A percentile compares a stretch with the other conserved stretches of the same genome.
Evolutionary conservation across 1,140 invertebrate genomes (phyloP).

Genomic region (Plutomurus gul): DNA sequence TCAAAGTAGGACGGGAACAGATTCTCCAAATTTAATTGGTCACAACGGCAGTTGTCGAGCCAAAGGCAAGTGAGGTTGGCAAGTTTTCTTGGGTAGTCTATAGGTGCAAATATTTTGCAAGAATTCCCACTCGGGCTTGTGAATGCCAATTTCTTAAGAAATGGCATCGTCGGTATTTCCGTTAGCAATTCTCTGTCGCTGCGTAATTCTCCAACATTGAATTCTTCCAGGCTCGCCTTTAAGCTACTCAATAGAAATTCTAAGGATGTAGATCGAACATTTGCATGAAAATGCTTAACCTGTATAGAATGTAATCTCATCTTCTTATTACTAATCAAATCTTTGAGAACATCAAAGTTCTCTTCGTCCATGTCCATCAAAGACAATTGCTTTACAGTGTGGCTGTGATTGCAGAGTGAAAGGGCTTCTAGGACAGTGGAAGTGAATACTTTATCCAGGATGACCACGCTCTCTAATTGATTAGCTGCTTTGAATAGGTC

Average conservation of each 20-base stretch:
- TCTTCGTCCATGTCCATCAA: background rate
- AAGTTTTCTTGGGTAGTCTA: background rate
- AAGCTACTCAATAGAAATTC: background rate
- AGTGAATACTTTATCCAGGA: background rate
- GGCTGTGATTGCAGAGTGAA: background rate
- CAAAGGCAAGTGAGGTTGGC: background rate
- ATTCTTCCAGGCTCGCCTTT: background rate
- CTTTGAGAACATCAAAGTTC: background rate
- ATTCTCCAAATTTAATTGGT: constrained; percentile 1
- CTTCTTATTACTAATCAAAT: background rate
- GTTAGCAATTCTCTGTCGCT: background rate
- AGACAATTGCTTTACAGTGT: background rate
- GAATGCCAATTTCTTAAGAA: background rate
- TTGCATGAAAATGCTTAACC: background rate
- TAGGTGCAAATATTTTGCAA: constrained; percentile 2
- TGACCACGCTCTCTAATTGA: background rate
- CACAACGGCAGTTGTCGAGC: background rate
- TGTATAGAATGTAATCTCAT: background rate
- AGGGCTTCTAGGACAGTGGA: background rate
- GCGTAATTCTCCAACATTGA: background rate
- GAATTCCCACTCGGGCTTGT: background rate
- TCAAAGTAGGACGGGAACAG: background rate
- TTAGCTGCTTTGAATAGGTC: background rate
- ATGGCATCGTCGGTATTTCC: background rate
- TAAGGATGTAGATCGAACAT: background rate